Conservation (phyloP, 2,888 invertebrate genomes). For the Volucella inanis region DNA sequence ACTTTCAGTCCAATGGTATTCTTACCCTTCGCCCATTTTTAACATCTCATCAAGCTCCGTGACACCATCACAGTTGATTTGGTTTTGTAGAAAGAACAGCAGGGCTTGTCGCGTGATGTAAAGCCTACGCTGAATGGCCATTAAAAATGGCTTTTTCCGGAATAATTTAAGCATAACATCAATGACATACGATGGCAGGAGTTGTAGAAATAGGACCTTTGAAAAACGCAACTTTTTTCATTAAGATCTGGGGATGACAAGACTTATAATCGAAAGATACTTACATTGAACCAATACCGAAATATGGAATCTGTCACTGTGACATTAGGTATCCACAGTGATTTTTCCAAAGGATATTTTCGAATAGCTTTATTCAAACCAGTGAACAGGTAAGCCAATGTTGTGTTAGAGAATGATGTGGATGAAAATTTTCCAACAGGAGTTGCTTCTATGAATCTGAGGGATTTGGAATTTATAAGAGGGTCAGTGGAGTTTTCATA, state of each 20-base stretch:
- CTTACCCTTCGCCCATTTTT: constrained; percentile 73
- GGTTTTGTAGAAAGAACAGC: constrained; percentile 78
- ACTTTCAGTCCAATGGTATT: background rate
- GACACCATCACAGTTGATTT: constrained; percentile 77
- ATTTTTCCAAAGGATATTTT: constrained; percentile 22
- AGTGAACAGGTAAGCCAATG: background rate
- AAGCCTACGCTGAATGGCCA: constrained; percentile 77
- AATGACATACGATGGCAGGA: constrained; percentile 77
- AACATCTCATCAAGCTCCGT: constrained; percentile 68
- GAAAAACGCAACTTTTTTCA: background rate
- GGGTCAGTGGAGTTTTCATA: too few species aligned
- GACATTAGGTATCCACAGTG: constrained; percentile 38
- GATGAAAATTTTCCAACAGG: constrained; percentile 36
- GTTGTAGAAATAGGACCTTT: constrained; percentile 76
- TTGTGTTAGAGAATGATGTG: background rate
- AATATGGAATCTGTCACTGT: constrained; percentile 5
- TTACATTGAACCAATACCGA: constrained; percentile 18
- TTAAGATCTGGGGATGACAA: too few species aligned
- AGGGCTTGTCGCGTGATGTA: constrained; percentile 76
- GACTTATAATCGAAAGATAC: background rate
- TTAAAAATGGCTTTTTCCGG: constrained; percentile 76
- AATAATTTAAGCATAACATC: constrained; percentile 76
- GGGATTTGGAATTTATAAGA: background rate
- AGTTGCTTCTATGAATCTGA: constrained; percentile 24
- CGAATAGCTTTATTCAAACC: background rate